Conservation (phyloP, 2,888 invertebrate genomes). For the Phalangium opilio region DNA sequence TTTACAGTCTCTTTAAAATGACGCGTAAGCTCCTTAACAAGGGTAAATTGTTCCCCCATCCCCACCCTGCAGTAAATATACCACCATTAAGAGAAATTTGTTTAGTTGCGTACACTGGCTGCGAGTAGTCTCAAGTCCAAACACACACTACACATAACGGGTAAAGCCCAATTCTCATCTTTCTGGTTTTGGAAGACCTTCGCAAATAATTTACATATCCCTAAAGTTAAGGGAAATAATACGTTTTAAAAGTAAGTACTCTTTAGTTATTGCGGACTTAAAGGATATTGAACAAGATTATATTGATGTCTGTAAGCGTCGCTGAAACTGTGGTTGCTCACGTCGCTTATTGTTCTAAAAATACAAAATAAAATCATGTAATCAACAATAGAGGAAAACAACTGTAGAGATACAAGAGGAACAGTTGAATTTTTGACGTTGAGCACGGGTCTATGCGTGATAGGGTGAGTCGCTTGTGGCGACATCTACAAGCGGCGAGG, state of each 20-base stretch:
- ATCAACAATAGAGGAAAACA: not conserved
- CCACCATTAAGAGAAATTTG: no score
- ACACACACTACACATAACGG: constrained; percentile 76
- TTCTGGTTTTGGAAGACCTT: constrained; percentile 70
- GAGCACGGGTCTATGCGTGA: no score
- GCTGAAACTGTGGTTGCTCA: constrained; percentile 36
- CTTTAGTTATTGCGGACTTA: not conserved
- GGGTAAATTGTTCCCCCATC: no score
- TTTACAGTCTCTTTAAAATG: no score
- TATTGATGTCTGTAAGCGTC: constrained; percentile 64
- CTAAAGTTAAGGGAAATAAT: not conserved
- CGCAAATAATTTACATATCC: constrained; percentile 39
- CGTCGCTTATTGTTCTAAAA: constrained; percentile 38
- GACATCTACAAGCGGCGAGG: no score
- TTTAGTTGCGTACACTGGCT: constrained; percentile 32
- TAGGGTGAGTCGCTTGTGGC: no score
- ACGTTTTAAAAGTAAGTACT: not conserved
- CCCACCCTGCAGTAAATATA: no score
- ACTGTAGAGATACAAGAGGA: not conserved
- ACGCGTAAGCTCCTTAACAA: no score
- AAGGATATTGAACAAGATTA: constrained; percentile 48
- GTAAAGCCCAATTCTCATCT: constrained; percentile 94
- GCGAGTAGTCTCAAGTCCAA: constrained; percentile 65
- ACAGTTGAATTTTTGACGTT: no score
- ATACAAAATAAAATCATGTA: constrained; percentile 7